These are phyloP conservation scores for Ophion slaviceki DNA, from an alignment of 2,888 invertebrate species.

Conservation along the genomic window DNA sequence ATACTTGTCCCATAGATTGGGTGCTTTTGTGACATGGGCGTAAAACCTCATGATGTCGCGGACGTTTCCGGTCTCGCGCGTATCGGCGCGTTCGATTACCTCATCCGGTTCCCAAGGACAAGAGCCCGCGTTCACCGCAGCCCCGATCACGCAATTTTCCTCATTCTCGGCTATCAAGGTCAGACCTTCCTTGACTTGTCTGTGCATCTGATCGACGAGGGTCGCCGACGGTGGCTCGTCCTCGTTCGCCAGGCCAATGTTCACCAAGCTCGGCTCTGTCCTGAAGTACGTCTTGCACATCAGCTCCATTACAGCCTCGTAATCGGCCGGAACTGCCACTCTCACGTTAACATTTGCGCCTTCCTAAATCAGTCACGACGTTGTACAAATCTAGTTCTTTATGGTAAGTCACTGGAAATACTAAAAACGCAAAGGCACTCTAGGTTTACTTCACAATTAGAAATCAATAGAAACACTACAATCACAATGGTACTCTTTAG, in stretches of 20 bases:
- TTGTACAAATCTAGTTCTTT: neutral
- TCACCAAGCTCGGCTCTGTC: conserved; percentile 73
- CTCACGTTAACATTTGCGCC: conserved; percentile 57
- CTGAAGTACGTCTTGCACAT: conserved; percentile 74
- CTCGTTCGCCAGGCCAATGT: conserved; percentile 68
- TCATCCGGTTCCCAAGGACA: conserved; percentile 64
- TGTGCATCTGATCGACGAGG: conserved; percentile 70
- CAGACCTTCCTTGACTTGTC: conserved; percentile 72
- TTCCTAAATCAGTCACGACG: neutral
- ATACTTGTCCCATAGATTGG: conserved; percentile 72
- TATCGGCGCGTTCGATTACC: conserved; percentile 61
- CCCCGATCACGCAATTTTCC: conserved; percentile 73
- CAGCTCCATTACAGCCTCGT: conserved; percentile 73
- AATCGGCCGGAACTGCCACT: conserved; percentile 74
- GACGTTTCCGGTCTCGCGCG: conserved; percentile 60
- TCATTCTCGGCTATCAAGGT: conserved; percentile 73
- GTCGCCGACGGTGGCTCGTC: conserved; percentile 63
- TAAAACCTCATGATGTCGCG: conserved; percentile 75
- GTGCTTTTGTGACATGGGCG: conserved; percentile 67
- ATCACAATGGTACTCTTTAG: no score
- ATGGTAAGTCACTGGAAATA: neutral
- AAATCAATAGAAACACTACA: no score
- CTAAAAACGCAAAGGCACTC: no score
- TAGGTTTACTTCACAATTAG: no score
- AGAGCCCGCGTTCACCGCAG: conserved; percentile 71